These are phyloP conservation scores for Cotesia glomerata DNA, from an alignment of 1,140 invertebrate species.

Conservation along the genomic window DNA sequence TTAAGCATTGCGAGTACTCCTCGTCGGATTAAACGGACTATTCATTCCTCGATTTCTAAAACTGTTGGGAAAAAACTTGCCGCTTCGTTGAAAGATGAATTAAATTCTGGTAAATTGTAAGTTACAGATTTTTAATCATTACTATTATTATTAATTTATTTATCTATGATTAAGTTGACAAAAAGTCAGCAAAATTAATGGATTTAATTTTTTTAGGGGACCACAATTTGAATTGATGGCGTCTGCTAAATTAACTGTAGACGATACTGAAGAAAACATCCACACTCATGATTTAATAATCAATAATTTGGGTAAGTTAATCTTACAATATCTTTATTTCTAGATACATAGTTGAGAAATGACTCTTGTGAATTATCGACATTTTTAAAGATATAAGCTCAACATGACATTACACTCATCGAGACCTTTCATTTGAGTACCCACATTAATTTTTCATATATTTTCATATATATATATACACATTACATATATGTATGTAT, in stretches of 20 bases:
- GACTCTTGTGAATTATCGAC: too few relatives aligned
- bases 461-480: too few relatives aligned
- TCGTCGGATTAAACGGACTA: slow-evolving; percentile 71
- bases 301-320: slow-evolving; percentile 59
- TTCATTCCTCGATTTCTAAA: slow-evolving; percentile 73
- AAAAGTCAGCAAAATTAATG: slow-evolving; percentile 12
- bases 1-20: slow-evolving; percentile 73
- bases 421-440: too few relatives aligned
- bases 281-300: slow-evolving; percentile 65
- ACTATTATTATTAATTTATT: neutral
- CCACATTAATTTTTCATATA: too few relatives aligned
- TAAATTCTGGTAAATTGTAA: slow-evolving; percentile 63
- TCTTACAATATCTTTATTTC: too few relatives aligned
- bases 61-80: slow-evolving; percentile 73
- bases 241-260: slow-evolving; percentile 67
- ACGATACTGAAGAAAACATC: slow-evolving; percentile 68
- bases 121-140: slow-evolving; percentile 29
- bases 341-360: too few relatives aligned
- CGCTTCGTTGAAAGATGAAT: slow-evolving; percentile 65
- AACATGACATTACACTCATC: too few relatives aligned
- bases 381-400: too few relatives aligned
- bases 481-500: too few relatives aligned
- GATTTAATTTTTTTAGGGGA: slow-evolving; percentile 59
- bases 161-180: neutral
- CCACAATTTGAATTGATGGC: slow-evolving; percentile 76